Evolutionary conservation across 2,113 vertebrate genomes (phyloP), one percentile per base, ranked within the genome.

Genomic region (Cisticola juncidis): DNA sequence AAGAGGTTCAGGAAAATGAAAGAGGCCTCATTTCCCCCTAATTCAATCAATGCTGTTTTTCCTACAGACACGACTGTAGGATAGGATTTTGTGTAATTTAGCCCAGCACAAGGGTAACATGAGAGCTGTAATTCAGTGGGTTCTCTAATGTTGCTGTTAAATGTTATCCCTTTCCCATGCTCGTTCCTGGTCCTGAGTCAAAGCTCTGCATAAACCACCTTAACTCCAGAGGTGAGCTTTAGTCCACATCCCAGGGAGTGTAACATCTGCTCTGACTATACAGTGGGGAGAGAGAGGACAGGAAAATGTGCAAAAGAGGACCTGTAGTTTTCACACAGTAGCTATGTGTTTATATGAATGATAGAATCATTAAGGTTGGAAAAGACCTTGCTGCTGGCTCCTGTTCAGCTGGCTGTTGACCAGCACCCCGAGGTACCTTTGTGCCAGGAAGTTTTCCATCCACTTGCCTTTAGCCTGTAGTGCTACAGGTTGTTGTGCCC

Each of bases 401-500:
- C 21, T 5, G 20, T 47, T 64, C 48, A 54, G 66, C 20, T 10
- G 15, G 17, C 25, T 88, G 19, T 10, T 48, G 35, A 64, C 11
- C 14, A 44, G 42, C 42, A 57, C 5, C 8, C 21, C 1, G 4
- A 35, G 17, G 14, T 80, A 12, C 17, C 42, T 57, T 80, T 50
- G 25, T 25, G 17, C 26, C 2, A 1, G 25, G 17, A 21, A 35
- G 8, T 29, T 72, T 72, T 65, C 31, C 35, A 48, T 25, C 25
- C 12, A 18, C 31, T 72, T 72, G 26, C 9, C 35, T 13, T 25
- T 13, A 64, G 48, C n/a, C 66, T 35, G 5, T 9, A 42, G 11
- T 0, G 0, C 29, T 71, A 13, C 16, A 29, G 25, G 21, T 31
- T 14, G 20, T 35, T 70, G 23, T 47, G 28, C 47, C 40, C 20